Conservation (phyloP, 2,113 vertebrate species). For the Oryzias javanicus region DNA sequence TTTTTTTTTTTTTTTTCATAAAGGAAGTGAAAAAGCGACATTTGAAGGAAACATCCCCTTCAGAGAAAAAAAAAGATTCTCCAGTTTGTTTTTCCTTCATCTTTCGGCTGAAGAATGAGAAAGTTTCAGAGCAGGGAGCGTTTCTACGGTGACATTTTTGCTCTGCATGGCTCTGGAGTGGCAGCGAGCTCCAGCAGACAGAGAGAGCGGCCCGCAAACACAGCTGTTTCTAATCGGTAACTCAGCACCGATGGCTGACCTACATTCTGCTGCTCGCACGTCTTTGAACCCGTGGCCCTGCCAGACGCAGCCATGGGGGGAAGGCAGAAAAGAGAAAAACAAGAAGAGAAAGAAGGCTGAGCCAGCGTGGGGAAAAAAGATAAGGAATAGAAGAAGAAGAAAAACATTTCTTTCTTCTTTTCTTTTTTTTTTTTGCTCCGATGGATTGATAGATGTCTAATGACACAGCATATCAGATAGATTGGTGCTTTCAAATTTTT, state of each 20-base stretch:
- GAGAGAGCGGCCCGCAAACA: conserved; percentile 60
- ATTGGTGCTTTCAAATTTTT: conserved; percentile 59
- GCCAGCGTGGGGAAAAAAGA: conserved; percentile 37
- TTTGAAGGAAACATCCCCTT: conserved; percentile 14
- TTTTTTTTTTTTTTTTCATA: conserved; percentile 35
- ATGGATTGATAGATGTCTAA: conserved; percentile 36
- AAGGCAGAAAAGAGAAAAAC: conserved; percentile 67
- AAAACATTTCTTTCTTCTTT: neutral
- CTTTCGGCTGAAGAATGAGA: conserved; percentile 33
- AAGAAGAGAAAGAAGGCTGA: conserved; percentile 51
- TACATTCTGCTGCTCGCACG: conserved; percentile 72
- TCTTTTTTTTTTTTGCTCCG: neutral
- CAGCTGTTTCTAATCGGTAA: conserved; percentile 81
- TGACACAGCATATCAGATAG: conserved; percentile 41
- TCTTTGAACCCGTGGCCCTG: conserved; percentile 74
- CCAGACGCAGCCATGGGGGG: conserved; percentile 65
- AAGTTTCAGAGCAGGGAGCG: conserved; percentile 11
- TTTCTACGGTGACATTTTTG: conserved; percentile 15
- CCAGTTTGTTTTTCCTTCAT: conserved; percentile 36
- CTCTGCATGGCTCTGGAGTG: conserved; percentile 24
- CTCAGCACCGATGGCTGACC: conserved; percentile 74
- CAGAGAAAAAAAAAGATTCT: conserved; percentile 11
- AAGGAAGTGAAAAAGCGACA: conserved; percentile 25
- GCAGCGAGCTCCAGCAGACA: conserved; percentile 38
- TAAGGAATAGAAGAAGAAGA: neutral